Percentiles rank a stretch among this genome's conserved stretches.
phyloP scores from a whole-genome alignment of 2,888 invertebrate genomes.

The Mythimna lalbum region DNA sequence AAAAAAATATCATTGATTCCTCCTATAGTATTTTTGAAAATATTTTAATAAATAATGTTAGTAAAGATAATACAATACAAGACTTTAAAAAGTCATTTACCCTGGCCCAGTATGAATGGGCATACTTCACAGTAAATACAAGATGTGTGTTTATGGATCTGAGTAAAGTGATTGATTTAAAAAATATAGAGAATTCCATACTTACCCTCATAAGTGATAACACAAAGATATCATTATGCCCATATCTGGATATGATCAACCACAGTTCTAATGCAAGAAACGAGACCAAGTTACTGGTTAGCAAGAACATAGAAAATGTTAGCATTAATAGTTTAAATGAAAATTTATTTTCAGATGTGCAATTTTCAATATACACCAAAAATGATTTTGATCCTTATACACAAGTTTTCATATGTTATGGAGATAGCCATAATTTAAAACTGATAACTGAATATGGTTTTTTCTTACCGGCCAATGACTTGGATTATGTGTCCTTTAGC shows the following conservation, averaged over 20 bases:
- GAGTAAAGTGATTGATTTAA: constrained; percentile 83
- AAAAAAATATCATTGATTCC: constrained; percentile 86
- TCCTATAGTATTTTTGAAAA: constrained; percentile 85
- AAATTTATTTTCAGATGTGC: constrained; percentile 80
- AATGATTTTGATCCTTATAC: constrained; percentile 91
- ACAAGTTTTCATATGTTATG: constrained; percentile 97
- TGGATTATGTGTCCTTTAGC: constrained; percentile 92
- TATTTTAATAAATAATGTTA: constrained; percentile 80
- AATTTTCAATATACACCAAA: constrained; percentile 87
- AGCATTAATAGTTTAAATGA: constrained; percentile 74
- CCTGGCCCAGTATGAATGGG: constrained; percentile 93
- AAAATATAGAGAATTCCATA: constrained; percentile 81
- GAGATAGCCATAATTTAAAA: constrained; percentile 94
- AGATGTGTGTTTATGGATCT: constrained; percentile 94
- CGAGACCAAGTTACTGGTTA: constrained; percentile 83
- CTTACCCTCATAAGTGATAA: constrained; percentile 89
- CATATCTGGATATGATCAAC: constrained; percentile 97
- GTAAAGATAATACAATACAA: constrained; percentile 82
- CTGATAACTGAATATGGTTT: constrained; percentile 97
- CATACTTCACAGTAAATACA: constrained; percentile 96
- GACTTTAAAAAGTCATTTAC: constrained; percentile 81
- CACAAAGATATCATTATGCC: constrained; percentile 94
- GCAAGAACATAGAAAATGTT: constrained; percentile 77
- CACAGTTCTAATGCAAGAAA: constrained; percentile 93
- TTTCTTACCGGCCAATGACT: constrained; percentile 92